Base-by-base conservation (phyloP, 2,113 vertebrate genomes). In the Lathamus discolor region DNA sequence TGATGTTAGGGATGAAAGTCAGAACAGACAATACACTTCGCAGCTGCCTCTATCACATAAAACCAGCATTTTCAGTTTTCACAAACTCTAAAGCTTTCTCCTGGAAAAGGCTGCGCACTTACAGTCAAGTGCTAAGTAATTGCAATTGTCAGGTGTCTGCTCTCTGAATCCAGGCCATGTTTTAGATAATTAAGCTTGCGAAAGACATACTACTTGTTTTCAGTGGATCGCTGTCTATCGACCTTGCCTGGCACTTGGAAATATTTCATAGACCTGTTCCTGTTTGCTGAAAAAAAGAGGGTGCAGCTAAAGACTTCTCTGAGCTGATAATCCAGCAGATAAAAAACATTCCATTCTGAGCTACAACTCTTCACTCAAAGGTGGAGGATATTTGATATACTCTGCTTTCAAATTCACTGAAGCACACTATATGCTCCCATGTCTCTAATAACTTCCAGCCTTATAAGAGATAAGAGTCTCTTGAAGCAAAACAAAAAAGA, bases 401-500 rank as follows among this genome's bases (percentile, higher is more conserved):
- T 69, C 82, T 70, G 91, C 95, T 96, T 96, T 96, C 94, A 95
- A 79, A 95, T 94, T 89, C 86, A 93, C 76, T 92, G 91, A 93
- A 93, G 96, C 83, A 85, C 90, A 87, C 62, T 93, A 62, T 76
- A 89, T 24, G 59, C 70, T 96, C 63, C 93, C 77, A 73, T 31
- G 69, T 72, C 73, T 90, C 92, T 93, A 94, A 91, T 91, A 95
- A 93, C 93, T 96, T 69, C 66, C 66, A 94, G 75, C 83, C 54
- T 95, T 93, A 74, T 66, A 96, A 81, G 81, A 95, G 88, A 92
- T 1, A 44, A 83, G 83, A 82, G 69, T 35, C 91, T 94, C 86
- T 84, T 91, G 92, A 96, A 96, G 86, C 83, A 96, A 85, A 94
- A 88, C 88, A 90, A 93, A 90, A 96, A 91, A 93, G 80, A 86